These are phyloP conservation scores for Pelecanoides urinatrix DNA, from an alignment of 2,113 vertebrate species.

Conservation along the genomic window DNA sequence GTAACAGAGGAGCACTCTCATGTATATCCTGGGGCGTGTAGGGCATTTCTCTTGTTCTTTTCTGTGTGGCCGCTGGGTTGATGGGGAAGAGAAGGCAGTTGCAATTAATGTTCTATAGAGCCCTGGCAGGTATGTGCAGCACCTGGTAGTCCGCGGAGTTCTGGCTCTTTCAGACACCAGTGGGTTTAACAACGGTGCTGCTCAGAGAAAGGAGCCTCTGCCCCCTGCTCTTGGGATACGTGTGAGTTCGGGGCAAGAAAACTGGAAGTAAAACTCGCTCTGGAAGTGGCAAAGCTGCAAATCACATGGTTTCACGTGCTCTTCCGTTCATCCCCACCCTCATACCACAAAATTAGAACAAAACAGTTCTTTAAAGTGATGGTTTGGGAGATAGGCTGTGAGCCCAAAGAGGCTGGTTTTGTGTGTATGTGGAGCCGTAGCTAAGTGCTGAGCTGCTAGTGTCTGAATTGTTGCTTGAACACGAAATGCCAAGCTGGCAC, in stretches of 20 bases:
- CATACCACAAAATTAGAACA: background rate
- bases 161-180: background rate
- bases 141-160: no score
- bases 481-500: background rate
- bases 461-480: background rate
- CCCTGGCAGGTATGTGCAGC: background rate
- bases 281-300: background rate
- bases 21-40: accelerated
- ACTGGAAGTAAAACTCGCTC: background rate
- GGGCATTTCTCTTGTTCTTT: background rate
- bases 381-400: background rate
- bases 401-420: background rate
- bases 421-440: background rate
- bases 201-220: background rate
- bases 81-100: background rate
- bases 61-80: background rate
- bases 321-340: background rate
- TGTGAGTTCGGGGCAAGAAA: background rate
- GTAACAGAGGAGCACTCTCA: background rate
- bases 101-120: background rate
- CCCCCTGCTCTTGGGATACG: background rate
- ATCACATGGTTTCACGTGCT: accelerated
- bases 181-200: background rate
- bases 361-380: background rate
- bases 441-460: background rate